Evolutionary conservation across 2,113 vertebrate genomes (phyloP).

Genomic region (Dunckerocampus dactyliophorus): DNA sequence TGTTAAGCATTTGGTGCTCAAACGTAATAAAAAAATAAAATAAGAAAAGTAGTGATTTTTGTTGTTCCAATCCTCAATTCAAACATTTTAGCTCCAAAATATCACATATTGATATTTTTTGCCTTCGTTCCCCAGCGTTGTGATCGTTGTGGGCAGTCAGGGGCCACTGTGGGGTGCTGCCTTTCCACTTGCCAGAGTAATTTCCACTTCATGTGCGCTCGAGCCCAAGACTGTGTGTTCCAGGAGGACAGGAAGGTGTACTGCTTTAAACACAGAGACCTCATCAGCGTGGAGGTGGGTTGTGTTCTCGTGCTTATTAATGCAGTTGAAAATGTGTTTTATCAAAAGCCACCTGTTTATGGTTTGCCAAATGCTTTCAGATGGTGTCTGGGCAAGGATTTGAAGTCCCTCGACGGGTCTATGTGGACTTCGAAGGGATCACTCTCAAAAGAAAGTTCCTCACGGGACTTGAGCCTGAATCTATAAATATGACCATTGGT

Average conservation of each 20-base stretch:
- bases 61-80: too few species aligned
- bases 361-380: slow-evolving; percentile 46
- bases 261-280: slow-evolving; percentile 81
- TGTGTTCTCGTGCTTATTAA: neutral
- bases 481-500: slow-evolving; percentile 87
- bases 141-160: slow-evolving; percentile 81
- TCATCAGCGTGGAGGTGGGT: slow-evolving; percentile 78
- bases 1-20: neutral
- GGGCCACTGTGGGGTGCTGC: slow-evolving; percentile 89
- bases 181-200: slow-evolving; percentile 86
- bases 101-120: neutral
- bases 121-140: slow-evolving; percentile 74
- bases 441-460: slow-evolving; percentile 87
- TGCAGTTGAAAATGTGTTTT: neutral
- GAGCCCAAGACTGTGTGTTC: slow-evolving; percentile 80
- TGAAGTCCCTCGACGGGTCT: slow-evolving; percentile 83
- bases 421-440: slow-evolving; percentile 89
- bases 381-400: slow-evolving; percentile 77
- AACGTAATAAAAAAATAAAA: too few species aligned
- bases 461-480: slow-evolving; percentile 84
- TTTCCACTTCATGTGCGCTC: slow-evolving; percentile 93
- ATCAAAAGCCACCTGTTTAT: neutral
- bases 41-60: too few species aligned
- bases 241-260: slow-evolving; percentile 87
- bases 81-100: neutral